Evolutionary conservation across 2,888 invertebrate genomes (phyloP), one percentile per base, ranked within the genome.

Genomic region (Dicyrtomina minuta): DNA sequence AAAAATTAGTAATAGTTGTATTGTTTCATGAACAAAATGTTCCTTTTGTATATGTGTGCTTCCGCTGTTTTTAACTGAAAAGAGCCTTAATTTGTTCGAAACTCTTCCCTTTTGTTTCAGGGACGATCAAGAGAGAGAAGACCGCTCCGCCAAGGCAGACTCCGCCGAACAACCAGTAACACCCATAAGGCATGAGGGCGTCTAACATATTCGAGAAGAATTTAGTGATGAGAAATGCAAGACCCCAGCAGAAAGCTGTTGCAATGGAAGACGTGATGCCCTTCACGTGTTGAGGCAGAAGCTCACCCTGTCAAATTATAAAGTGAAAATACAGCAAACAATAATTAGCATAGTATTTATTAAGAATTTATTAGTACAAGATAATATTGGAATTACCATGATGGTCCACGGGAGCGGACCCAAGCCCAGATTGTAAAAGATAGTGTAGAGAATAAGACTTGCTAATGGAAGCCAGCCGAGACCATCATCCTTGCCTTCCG

Each of bases 31-130:
- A n/a, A n/a, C n/a, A n/a, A n/a, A n/a, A n/a, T n/a, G n/a, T n/a
- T n/a, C n/a, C n/a, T n/a, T n/a, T n/a, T n/a, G n/a, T n/a, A n/a
- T n/a, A n/a, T n/a, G n/a, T n/a, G n/a, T n/a, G n/a, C n/a, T n/a
- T n/a, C n/a, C n/a, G n/a, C n/a, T n/a, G n/a, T n/a, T n/a, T n/a
- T 53, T 26, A 27, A 15, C 33, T 55, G 24, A 55, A 55, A 22
- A 55, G 33, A 15, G n/a, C 55, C 77, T 88, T 87, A 61, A 91
- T 90, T 76, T 90, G 89, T 66, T 84, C 84, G 51, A 92, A 81
- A 0, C 87, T 87, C 79, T 90, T 87, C 0, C 91, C 91, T 81
- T 92, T 92, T 0, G 93, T 93, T 83, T 93, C 92, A 0, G 92
- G 92, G 70, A 93, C 81, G 33, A 87, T 82, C 72, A 87, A 88